Evolutionary conservation across 2,113 vertebrate species (phyloP).

Genomic region (Neotragus moschatus): DNA sequence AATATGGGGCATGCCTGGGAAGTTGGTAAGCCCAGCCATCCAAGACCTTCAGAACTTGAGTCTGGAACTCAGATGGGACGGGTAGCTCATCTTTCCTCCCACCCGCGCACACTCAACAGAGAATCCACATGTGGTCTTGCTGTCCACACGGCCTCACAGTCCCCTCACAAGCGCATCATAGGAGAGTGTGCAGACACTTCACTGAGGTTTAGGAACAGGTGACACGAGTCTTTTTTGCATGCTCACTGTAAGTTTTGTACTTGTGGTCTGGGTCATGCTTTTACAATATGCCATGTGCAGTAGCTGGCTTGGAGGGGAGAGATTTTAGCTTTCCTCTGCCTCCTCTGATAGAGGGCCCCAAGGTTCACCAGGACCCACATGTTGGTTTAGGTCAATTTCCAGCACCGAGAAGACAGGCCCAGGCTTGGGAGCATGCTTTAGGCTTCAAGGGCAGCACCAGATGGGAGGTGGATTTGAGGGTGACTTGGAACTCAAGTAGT

Average conservation of each 20-base stretch:
- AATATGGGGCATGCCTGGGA: neutral
- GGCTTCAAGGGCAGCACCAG: neutral
- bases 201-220: rapidly evolving
- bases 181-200: neutral
- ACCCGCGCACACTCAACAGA: neutral
- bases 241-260: neutral
- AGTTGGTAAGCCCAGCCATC: neutral
- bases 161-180: neutral
- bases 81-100: neutral
- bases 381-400: neutral
- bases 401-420: neutral
- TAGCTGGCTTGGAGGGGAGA: neutral
- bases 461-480: neutral
- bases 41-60: neutral
- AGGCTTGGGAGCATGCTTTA: neutral
- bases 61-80: neutral
- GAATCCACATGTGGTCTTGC: neutral
- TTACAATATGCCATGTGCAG: neutral
- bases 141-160: neutral
- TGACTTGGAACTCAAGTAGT: neutral
- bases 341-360: neutral
- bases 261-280: neutral
- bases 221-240: rapidly evolving
- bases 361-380: neutral
- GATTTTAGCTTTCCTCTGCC: neutral